These are phyloP conservation scores for Albula goreensis DNA, from an alignment of 2,113 vertebrate species.

Conservation along the genomic window DNA sequence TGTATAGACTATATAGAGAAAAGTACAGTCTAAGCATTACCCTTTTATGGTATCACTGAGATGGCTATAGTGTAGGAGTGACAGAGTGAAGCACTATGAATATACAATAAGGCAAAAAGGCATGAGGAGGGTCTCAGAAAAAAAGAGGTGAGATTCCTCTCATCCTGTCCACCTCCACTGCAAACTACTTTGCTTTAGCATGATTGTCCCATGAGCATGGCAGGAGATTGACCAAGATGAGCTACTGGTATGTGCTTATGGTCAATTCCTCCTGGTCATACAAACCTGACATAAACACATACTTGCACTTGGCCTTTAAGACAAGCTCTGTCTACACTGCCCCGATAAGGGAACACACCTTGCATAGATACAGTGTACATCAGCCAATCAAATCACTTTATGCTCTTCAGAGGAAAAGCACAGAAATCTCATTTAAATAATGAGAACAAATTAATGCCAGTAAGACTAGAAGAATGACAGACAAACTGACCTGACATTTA, in stretches of 20 bases:
- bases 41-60: background rate
- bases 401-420: conserved; percentile 43
- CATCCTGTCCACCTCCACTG: background rate
- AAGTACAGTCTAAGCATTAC: too few relatives aligned
- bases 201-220: background rate
- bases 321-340: background rate
- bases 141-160: background rate
- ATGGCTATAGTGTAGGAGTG: background rate
- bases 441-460: conserved; percentile 50
- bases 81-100: background rate
- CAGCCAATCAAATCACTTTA: conserved; percentile 68
- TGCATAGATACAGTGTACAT: conserved; percentile 71
- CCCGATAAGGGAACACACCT: conserved; percentile 53
- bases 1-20: too few relatives aligned
- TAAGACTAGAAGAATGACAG: conserved; percentile 61
- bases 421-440: conserved; percentile 54
- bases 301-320: too few relatives aligned
- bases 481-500: conserved; percentile 70
- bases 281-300: too few relatives aligned
- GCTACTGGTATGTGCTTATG: background rate
- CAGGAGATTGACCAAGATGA: background rate
- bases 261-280: too few relatives aligned
- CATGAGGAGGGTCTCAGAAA: background rate
- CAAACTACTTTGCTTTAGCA: background rate
- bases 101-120: background rate